Percentiles rank a stretch among this genome's conserved stretches.
Evolutionary conservation across 2,113 vertebrate genomes (phyloP).

Genomic region (Irena cyanogastra): DNA sequence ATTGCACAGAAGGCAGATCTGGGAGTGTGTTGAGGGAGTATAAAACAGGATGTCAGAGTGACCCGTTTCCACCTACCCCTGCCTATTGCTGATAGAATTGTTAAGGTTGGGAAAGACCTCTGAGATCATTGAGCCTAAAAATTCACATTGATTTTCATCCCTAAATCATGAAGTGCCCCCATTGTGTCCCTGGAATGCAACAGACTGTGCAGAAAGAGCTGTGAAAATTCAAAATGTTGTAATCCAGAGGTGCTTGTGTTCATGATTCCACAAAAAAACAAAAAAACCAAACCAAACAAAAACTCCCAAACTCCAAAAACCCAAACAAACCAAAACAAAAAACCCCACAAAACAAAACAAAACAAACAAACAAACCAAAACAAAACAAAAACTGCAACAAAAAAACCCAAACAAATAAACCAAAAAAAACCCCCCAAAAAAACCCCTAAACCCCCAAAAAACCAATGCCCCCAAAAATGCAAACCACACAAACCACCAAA

Average conservation of each 20-base stretch:
- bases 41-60: background rate
- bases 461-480: background rate
- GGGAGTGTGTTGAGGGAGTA: background rate
- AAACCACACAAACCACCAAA: background rate
- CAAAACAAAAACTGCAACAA: too few species aligned
- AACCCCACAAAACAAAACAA: background rate
- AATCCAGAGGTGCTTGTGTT: background rate
- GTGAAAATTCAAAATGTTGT: background rate
- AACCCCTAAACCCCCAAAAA: background rate
- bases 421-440: background rate
- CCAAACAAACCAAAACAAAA: background rate
- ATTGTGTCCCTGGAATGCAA: background rate
- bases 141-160: background rate
- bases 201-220: background rate
- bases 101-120: background rate
- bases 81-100: background rate
- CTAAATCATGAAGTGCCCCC: background rate
- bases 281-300: background rate
- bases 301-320: background rate
- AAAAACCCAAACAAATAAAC: too few species aligned
- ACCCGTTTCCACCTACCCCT: background rate
- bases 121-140: fast-evolving
- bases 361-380: background rate
- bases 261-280: background rate
- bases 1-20: background rate